These are phyloP conservation scores for Coelinius sp. DNA, from an alignment of 2,888 invertebrate species.

Conservation along the genomic window DNA sequence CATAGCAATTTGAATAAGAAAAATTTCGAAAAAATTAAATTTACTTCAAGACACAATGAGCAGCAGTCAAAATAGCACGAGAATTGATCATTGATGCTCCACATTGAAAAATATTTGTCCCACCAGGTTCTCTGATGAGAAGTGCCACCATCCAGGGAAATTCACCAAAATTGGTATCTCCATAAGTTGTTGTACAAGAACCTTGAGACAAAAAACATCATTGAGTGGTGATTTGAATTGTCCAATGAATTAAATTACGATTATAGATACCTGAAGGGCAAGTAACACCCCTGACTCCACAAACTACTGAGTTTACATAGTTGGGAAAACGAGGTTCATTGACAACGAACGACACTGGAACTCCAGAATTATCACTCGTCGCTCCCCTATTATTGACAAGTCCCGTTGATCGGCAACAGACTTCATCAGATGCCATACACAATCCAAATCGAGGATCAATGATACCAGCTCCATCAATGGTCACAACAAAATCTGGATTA, in stretches of 20 bases:
- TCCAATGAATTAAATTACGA: background rate
- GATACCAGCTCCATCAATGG: conserved; percentile 53
- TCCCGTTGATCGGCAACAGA: conserved; percentile 58
- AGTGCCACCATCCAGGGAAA: conserved; percentile 89
- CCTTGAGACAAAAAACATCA: background rate
- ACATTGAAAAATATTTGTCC: conserved; percentile 77
- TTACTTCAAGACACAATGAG: conserved; percentile 78
- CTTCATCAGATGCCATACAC: conserved; percentile 62
- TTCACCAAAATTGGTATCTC: conserved; percentile 82
- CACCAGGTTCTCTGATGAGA: conserved; percentile 71
- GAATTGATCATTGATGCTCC: conserved; percentile 86
- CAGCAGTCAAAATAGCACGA: conserved; percentile 83
- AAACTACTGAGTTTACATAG: conserved; percentile 37
- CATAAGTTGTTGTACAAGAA: conserved; percentile 71
- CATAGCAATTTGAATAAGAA: background rate
- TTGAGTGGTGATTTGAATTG: background rate
- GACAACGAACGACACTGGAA: conserved; percentile 19
- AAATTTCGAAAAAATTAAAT: conserved; percentile 11
- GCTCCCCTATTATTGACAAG: conserved; percentile 28
- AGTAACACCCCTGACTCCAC: conserved; percentile 55
- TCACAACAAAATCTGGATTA: conserved; percentile 50
- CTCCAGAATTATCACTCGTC: background rate
- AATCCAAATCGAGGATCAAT: conserved; percentile 62
- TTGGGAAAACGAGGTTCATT: conserved; percentile 35
- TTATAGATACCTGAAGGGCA: conserved; percentile 52